Evolutionary conservation across 2,797 vertebrate genomes (phyloP).

Genomic region (Rhinogobio ventralis): DNA sequence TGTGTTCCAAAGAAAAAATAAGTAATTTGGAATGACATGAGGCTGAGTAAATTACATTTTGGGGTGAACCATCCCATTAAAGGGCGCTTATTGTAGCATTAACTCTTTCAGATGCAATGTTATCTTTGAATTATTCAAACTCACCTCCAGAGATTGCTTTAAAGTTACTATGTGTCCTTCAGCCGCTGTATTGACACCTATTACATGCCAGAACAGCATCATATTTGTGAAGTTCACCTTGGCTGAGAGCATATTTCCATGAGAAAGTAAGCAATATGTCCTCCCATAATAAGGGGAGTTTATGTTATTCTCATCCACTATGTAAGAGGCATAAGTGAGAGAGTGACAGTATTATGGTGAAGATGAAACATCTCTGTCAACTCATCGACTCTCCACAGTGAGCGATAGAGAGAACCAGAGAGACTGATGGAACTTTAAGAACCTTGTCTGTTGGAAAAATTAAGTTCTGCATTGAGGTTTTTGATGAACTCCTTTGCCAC

Average conservation of each 20-base stretch:
- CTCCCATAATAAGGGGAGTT: conserved; percentile 47
- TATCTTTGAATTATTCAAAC: conserved; percentile 23
- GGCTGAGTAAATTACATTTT: background rate
- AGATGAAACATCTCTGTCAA: conserved; percentile 50
- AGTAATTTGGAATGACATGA: background rate
- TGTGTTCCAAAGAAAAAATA: background rate
- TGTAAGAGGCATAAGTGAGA: conserved; percentile 40
- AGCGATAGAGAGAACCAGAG: conserved; percentile 45
- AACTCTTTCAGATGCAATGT: background rate
- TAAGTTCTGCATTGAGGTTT: conserved; percentile 43
- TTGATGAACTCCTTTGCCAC: conserved; percentile 58
- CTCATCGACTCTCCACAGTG: background rate
- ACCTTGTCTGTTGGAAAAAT: conserved; percentile 41
- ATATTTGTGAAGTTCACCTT: conserved; percentile 46
- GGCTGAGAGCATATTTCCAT: conserved; percentile 32
- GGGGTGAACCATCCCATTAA: background rate
- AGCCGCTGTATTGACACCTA: background rate
- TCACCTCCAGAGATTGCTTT: conserved; percentile 13
- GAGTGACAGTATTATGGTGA: conserved; percentile 43
- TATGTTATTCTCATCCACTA: conserved; percentile 54
- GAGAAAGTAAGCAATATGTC: conserved; percentile 49
- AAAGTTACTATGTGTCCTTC: conserved; percentile 28
- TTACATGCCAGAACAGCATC: background rate
- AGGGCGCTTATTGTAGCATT: background rate
- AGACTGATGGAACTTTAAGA: conserved; percentile 50